These are phyloP conservation scores for Bradysia coprophila DNA, from an alignment of 1,140 invertebrate species.

Conservation along the genomic window DNA sequence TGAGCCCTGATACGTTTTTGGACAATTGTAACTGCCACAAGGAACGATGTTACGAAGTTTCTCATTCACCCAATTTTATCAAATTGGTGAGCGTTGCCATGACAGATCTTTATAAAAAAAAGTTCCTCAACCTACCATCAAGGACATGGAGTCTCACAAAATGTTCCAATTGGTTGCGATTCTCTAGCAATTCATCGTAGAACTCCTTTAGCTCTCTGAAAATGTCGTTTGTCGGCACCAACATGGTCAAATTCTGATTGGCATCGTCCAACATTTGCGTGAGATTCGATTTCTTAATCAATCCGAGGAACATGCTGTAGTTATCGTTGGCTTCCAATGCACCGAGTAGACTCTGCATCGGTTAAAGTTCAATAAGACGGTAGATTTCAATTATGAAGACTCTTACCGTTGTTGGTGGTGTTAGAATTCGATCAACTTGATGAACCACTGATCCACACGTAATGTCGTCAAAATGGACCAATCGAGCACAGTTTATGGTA, in stretches of 20 bases:
- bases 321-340: constrained; percentile 17
- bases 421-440: constrained; percentile 32
- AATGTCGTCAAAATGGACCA: constrained; percentile 35
- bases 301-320: constrained; percentile 20
- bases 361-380: not conserved
- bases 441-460: constrained; percentile 40
- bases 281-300: constrained; percentile 18
- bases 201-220: constrained; percentile 28
- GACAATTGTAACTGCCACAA: too few relatives aligned
- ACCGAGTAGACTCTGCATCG: constrained; percentile 14
- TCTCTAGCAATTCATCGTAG: constrained; percentile 9
- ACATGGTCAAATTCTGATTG: constrained; percentile 26
- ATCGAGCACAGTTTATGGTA: constrained; percentile 40
- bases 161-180: constrained; percentile 10
- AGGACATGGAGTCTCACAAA: constrained; percentile 21
- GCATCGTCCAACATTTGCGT: constrained; percentile 15
- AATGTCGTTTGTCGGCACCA: constrained; percentile 44
- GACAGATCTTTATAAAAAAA: too few relatives aligned
- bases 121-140: constrained; percentile 9
- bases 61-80: too few relatives aligned
- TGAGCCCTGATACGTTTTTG: too few relatives aligned
- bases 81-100: too few relatives aligned
- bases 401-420: constrained; percentile 27
- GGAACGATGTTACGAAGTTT: too few relatives aligned
- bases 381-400: not conserved